A percentile compares a stretch with the other conserved stretches of the same genome.
Evolutionary conservation across 2,888 invertebrate genomes (phyloP).

Genomic region (Acrocyrtus sp.): DNA sequence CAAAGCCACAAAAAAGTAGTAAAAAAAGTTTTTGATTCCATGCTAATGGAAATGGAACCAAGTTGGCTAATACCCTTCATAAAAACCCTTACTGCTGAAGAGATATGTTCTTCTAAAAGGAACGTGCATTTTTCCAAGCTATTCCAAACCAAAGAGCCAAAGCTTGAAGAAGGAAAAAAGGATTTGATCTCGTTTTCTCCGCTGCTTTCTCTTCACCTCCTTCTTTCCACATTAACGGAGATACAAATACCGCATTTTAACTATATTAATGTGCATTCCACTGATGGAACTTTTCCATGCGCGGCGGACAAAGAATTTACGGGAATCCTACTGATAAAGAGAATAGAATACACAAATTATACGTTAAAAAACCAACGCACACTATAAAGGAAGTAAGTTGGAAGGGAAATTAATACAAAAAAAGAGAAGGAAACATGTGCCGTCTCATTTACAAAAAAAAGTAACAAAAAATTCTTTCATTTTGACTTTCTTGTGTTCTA

Average conservation of each 20-base stretch:
- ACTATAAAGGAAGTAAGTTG: background rate
- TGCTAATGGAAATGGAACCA: slow-evolving; percentile 45
- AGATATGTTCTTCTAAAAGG: no score
- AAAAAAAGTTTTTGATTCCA: slow-evolving; percentile 40
- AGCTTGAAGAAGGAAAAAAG: slow-evolving; percentile 3
- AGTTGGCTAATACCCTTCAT: slow-evolving; percentile 32
- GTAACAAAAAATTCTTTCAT: slow-evolving; percentile 20
- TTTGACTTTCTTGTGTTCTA: slow-evolving; percentile 13
- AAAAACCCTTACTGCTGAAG: slow-evolving; percentile 13
- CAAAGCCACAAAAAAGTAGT: slow-evolving; percentile 24
- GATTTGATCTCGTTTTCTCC: slow-evolving; percentile 20
- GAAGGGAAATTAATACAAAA: slow-evolving; percentile 6
- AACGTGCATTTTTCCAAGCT: no score
- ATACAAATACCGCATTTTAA: no score
- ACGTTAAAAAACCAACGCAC: slow-evolving; percentile 13
- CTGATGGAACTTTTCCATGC: no score
- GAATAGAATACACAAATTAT: slow-evolving; percentile 13
- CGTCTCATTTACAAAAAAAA: slow-evolving; percentile 40
- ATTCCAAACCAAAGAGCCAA: slow-evolving; percentile 16
- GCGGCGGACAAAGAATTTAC: no score
- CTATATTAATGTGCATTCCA: no score
- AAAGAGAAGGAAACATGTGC: slow-evolving; percentile 42
- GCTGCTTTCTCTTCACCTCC: slow-evolving; percentile 1
- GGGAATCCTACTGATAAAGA: slow-evolving; percentile 21
- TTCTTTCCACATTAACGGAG: background rate